These are phyloP conservation scores for Poeciliopsis paucimaculata DNA, from an alignment of 2,797 vertebrate species.

Conservation along the genomic window DNA sequence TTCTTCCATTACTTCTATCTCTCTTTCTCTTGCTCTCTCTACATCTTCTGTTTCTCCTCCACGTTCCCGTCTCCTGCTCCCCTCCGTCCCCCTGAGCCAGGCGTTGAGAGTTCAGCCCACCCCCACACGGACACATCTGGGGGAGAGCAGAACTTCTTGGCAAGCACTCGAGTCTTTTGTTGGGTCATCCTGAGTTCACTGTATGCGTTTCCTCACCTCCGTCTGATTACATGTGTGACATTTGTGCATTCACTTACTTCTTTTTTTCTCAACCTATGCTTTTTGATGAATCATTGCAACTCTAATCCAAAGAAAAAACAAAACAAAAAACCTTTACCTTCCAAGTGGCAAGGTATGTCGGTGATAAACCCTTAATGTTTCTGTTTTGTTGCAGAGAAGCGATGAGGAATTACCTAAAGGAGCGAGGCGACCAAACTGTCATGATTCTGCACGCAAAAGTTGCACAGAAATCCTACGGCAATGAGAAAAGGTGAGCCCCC, in stretches of 20 bases:
- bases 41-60: background rate
- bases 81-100: slow-evolving; percentile 53
- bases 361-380: slow-evolving; percentile 8
- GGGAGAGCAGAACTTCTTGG: slow-evolving; percentile 52
- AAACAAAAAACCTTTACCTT: background rate
- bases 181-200: slow-evolving; percentile 47
- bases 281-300: background rate
- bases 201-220: slow-evolving; percentile 31
- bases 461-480: slow-evolving; percentile 98
- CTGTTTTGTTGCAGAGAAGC: slow-evolving; percentile 86
- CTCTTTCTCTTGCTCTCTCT: background rate
- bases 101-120: slow-evolving; percentile 52
- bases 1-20: background rate
- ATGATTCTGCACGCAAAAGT: slow-evolving; percentile 99
- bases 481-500: slow-evolving; percentile 90
- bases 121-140: slow-evolving; percentile 60
- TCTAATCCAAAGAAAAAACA: background rate
- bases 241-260: background rate
- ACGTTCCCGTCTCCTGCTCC: slow-evolving; percentile 25
- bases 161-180: slow-evolving; percentile 40
- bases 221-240: slow-evolving; percentile 29
- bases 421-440: slow-evolving; percentile 98
- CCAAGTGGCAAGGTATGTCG: background rate
- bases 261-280: background rate
- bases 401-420: slow-evolving; percentile 98